phyloP scores from a whole-genome alignment of 37 sponge, comb jelly and placozoan genomes.

The Agelas oroides region DNA sequence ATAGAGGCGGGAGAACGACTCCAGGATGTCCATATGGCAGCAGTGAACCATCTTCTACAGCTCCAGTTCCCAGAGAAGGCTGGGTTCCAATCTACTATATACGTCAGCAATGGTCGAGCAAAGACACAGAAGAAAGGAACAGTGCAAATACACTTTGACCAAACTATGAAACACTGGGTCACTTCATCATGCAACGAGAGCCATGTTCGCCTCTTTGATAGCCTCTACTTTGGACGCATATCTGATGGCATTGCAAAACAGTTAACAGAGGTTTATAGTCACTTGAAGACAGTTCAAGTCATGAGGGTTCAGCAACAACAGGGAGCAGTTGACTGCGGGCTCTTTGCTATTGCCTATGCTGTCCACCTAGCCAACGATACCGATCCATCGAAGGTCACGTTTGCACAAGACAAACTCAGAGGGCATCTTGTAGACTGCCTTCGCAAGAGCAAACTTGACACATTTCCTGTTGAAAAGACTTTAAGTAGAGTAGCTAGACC shows the following conservation, averaged over 20 bases:
- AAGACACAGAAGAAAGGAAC: too few species aligned
- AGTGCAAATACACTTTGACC: too few species aligned
- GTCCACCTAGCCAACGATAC: not conserved
- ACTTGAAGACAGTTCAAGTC: not conserved
- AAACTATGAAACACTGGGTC: not conserved
- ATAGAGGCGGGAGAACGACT: too few species aligned
- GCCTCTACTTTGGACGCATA: not conserved
- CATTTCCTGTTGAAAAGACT: too few species aligned
- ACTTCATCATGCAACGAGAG: not conserved
- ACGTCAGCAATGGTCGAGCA: too few species aligned
- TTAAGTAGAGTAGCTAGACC: too few species aligned
- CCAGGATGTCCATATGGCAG: too few species aligned
- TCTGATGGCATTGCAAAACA: not conserved
- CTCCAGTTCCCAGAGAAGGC: not conserved
- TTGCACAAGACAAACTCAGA: not conserved
- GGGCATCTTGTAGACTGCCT: not conserved
- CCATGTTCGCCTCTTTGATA: not conserved
- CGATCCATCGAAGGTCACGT: not conserved
- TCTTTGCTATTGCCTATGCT: conserved; percentile 2
- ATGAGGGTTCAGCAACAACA: conserved; percentile 6
- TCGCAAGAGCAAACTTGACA: too few species aligned
- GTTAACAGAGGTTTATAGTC: not conserved
- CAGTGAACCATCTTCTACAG: not conserved
- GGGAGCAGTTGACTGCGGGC: conserved; percentile 12
- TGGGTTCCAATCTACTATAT: not conserved